A percentile compares a stretch with the other conserved stretches of the same genome.
Evolutionary conservation across 2,888 invertebrate genomes (phyloP).

Genomic region (Rhogogaster chlorosoma): DNA sequence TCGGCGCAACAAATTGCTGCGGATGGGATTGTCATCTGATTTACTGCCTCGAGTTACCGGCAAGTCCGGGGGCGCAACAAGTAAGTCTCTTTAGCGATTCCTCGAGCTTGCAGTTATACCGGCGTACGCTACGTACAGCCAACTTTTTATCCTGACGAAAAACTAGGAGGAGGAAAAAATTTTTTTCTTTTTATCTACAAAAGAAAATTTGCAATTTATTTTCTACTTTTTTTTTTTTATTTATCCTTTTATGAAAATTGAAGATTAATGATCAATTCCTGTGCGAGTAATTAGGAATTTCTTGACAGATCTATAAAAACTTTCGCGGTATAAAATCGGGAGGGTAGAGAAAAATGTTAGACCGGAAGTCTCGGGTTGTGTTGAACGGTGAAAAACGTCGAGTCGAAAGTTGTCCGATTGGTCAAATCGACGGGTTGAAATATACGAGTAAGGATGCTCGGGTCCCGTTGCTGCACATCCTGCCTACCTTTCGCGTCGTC

Average conservation of each 20-base stretch:
- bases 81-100: slow-evolving; percentile 29
- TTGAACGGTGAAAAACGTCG: not conserved
- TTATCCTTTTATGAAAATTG: too few relatives aligned
- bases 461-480: slow-evolving; percentile 49
- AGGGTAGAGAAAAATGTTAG: slow-evolving; percentile 7
- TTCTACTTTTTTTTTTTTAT: not conserved
- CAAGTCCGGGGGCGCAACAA: slow-evolving; percentile 29
- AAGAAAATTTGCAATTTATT: not conserved
- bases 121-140: too few relatives aligned
- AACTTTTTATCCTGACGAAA: too few relatives aligned
- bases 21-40: slow-evolving; percentile 49
- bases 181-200: too few relatives aligned
- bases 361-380: slow-evolving; percentile 24
- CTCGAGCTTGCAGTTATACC: not conserved
- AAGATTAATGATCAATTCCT: not conserved
- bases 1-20: slow-evolving; percentile 44
- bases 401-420: slow-evolving; percentile 37
- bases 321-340: not conserved
- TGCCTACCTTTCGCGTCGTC: slow-evolving; percentile 39
- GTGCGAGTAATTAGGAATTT: not conserved
- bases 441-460: slow-evolving; percentile 38
- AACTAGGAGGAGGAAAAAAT: too few relatives aligned
- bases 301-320: not conserved
- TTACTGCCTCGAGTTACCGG: slow-evolving; percentile 45
- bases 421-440: slow-evolving; percentile 41